Conservation (phyloP, 2,888 invertebrate genomes). For the Dusona sp. region DNA sequence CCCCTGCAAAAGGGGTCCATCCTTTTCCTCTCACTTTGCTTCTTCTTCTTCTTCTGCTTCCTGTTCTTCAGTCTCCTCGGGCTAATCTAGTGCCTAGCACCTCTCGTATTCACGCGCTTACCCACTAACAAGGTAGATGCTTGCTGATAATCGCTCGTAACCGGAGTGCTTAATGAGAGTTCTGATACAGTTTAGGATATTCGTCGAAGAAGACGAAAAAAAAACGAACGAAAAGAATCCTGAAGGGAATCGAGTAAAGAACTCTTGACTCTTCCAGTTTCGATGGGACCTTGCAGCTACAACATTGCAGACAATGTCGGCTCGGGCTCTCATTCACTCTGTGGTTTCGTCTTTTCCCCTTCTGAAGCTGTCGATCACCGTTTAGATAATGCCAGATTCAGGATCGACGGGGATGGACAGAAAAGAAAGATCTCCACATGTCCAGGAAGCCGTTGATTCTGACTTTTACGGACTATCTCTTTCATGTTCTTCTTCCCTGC, state of each 20-base stretch:
- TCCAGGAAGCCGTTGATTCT: constrained; percentile 52
- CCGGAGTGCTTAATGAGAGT: constrained; percentile 70
- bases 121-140: constrained; percentile 80
- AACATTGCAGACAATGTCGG: constrained; percentile 11
- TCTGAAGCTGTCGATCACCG: constrained; percentile 57
- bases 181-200: constrained; percentile 55
- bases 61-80: constrained; percentile 56
- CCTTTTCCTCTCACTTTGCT: constrained; percentile 56
- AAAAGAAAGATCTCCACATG: constrained; percentile 17
- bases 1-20: constrained; percentile 69
- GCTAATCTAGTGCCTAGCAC: constrained; percentile 71
- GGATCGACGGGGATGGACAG: constrained; percentile 40
- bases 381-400: constrained; percentile 53
- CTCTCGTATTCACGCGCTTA: constrained; percentile 76
- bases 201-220: constrained; percentile 31
- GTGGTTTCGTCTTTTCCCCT: constrained; percentile 27
- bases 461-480: constrained; percentile 21
- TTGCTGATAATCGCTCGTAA: constrained; percentile 76
- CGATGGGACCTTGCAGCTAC: constrained; percentile 19
- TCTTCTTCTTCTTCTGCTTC: constrained; percentile 28
- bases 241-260: constrained; percentile 21
- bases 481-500: constrained; percentile 11
- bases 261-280: constrained; percentile 42
- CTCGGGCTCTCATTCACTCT: constrained; percentile 45
- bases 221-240: constrained; percentile 8